Base-by-base conservation (phyloP, 2,797 vertebrate species). In the Psittacula echo region DNA sequence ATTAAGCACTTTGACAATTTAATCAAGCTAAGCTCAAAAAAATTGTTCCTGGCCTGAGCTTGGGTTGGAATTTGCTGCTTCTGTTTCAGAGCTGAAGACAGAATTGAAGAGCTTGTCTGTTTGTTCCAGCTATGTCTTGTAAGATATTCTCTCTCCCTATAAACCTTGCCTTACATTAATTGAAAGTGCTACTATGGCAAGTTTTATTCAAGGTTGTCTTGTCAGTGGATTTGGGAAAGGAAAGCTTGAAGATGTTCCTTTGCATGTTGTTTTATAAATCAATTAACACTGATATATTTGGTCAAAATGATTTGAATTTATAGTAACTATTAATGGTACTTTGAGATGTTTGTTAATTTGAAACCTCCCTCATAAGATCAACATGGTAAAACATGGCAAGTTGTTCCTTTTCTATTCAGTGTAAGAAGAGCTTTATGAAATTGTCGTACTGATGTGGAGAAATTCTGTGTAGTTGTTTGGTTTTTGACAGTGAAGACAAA, bases 31-130 rank as follows among this genome's bases (percentile, higher is more conserved):
- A 95, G 47, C 54, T 91, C 79, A 96, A 80, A 96, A 95, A 89
- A 94, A 29, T 37, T 72, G 87, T 90, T 96, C 80, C 77, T 96
- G 90, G 67, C 94, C 87, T 96, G 87, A 94, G 54, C 85, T 91
- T 94, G 93, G 88, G 73, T 89, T 97, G 93, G 86, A 96, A 94
- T 95, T 96, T 93, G 86, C 93, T 95, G 80, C 95, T 96, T 95
- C 90, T 95, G 83, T 96, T 96, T 96, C 92, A 95, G 80, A 96
- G 78, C 20, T 79, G 90, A 95, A 90, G 90, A 96, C 88, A 95
- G 84, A 67, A 95, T 78, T 95, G 93, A 97, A 87, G 92, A 95
- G 32, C 92, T 95, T 96, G 80, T 96, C 89, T 94, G 76, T 95
- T 94, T 94, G 84, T 95, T 93, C 95, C 82, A 91, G 91, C 93